Evolutionary conservation across 2,888 invertebrate genomes (phyloP), one percentile per base, ranked within the genome.

Genomic region (Zelleria hepariella): DNA sequence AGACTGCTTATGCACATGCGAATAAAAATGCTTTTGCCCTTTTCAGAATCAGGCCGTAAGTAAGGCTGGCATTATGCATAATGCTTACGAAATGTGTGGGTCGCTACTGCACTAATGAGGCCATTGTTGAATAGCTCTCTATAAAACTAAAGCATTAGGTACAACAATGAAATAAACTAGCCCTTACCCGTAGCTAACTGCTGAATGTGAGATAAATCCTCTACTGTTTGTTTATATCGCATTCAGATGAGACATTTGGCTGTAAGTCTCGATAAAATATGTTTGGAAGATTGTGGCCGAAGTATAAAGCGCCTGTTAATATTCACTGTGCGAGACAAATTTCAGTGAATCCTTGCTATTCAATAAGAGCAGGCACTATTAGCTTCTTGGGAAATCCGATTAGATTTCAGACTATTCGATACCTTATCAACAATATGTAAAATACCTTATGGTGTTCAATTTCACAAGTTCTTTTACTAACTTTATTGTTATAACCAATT

Each of bases 51-150:
- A 42, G 15, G 15, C 32, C 15, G 32, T 42, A 15, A 42, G 15
- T 15, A 3, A 42, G 15, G 32, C 15, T 4, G 15, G 32, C 32
- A 42, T 42, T 42, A 55, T 32, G 55, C 55, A 20, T 55, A 55
- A 55, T 20, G 55, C 20, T 27, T 32, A 27, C 55, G 20, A 27
- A 55, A 27, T 27, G 55, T 55, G 55, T 55, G 55, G 55, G 32
- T 20, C 8, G 24, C 24, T 53, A 20, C 32, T 24, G 32, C 18
- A 32, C 55, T 55, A 55, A 55, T 55, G 55, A 55, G 55, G 32
- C 55, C 32, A 32, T 55, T 55, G 55, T 55, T 15, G n/a, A 55
- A 6, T 25, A 53, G 10, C 53, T n/a, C n/a, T n/a, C 2, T 24
- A 15, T 23, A 25, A n/a, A 42, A 42, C 1, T 42, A 42, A 10